Evolutionary conservation across 2,113 vertebrate genomes (phyloP).

Genomic region (Esox niger): DNA sequence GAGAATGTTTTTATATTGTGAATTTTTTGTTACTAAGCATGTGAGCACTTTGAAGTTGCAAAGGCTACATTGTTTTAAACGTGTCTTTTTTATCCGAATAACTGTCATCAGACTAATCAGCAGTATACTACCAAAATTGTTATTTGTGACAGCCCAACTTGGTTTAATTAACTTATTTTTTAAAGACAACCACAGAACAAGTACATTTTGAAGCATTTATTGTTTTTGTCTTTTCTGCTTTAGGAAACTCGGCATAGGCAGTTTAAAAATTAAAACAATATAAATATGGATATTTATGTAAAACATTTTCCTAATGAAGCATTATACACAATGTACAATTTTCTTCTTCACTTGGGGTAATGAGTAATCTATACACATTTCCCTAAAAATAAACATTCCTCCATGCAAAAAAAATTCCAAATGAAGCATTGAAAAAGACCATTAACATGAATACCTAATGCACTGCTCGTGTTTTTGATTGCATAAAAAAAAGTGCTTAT

Average conservation of each 20-base stretch:
- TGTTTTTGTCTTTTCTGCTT: slow-evolving; percentile 80
- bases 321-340: slow-evolving; percentile 99
- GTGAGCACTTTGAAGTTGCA: too few relatives aligned
- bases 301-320: slow-evolving; percentile 94
- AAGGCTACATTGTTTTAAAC: too few relatives aligned
- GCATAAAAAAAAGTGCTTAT: slow-evolving; percentile 66
- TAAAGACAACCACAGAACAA: neutral
- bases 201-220: slow-evolving; percentile 69
- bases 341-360: slow-evolving; percentile 61
- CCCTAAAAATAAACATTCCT: slow-evolving; percentile 80
- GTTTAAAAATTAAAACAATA: slow-evolving; percentile 93
- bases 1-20: too few relatives aligned
- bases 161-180: neutral
- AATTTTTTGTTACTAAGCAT: too few relatives aligned
- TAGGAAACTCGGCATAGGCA: slow-evolving; percentile 86
- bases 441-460: slow-evolving; percentile 49
- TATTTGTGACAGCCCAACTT: neutral
- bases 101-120: neutral
- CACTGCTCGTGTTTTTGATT: slow-evolving; percentile 56
- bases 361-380: slow-evolving; percentile 80
- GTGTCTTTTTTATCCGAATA: too few relatives aligned
- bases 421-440: slow-evolving; percentile 46
- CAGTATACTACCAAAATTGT: neutral
- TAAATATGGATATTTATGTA: slow-evolving; percentile 98
- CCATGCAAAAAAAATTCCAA: slow-evolving; percentile 83